Conservation (phyloP, 2,797 vertebrate genomes). For the Anabacerthia variegaticeps region DNA sequence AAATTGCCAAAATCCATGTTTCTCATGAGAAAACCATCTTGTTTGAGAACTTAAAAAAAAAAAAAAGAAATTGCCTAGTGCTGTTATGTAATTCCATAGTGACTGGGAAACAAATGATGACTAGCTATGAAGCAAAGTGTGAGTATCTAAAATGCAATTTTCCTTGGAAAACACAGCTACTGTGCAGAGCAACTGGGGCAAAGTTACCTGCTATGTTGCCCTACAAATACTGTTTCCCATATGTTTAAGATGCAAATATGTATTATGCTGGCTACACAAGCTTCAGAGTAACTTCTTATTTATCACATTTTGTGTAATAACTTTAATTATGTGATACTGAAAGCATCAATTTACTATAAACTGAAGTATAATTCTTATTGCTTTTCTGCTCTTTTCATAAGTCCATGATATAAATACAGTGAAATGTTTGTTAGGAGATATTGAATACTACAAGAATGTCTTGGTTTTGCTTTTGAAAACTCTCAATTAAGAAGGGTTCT, state of each 20-base stretch:
- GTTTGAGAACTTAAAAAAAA: not conserved
- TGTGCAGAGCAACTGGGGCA: not conserved
- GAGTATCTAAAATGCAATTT: not conserved
- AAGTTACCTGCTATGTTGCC: not conserved
- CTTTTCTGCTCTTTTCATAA: constrained; percentile 18
- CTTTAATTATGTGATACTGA: not conserved
- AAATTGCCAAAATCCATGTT: not conserved
- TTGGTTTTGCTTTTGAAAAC: constrained; percentile 19
- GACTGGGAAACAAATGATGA: not conserved
- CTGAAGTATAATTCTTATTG: not conserved
- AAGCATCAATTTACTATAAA: not conserved
- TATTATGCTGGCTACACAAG: accelerated
- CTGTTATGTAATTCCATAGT: not conserved
- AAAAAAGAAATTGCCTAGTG: not conserved
- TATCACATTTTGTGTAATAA: not conserved
- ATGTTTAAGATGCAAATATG: not conserved
- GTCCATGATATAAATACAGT: not conserved
- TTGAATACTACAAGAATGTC: not conserved
- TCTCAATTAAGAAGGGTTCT: not conserved
- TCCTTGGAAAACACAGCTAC: not conserved
- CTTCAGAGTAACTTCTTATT: not conserved
- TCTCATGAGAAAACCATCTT: not conserved
- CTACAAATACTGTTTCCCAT: not conserved
- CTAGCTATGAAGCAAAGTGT: not conserved
- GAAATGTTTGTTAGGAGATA: constrained; percentile 34